Evolutionary conservation across 2,888 invertebrate genomes (phyloP), one percentile per base, ranked within the genome.

Genomic region (Drosophila longiperda): DNA sequence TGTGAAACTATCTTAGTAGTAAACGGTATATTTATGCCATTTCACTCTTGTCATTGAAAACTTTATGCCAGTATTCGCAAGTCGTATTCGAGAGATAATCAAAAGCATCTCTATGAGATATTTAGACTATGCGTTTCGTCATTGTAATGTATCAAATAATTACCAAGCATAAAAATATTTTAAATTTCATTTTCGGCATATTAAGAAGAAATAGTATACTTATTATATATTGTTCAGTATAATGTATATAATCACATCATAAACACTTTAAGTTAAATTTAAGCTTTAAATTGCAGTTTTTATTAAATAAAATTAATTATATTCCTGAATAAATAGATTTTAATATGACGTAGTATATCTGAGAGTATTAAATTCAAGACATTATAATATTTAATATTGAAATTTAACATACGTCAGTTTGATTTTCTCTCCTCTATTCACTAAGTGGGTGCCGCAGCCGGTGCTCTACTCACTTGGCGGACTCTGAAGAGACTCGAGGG

Each of bases 401-500:
- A 6, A 12, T 12, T 20, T 12, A 12, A 29, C 29, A 9, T 17
- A 29, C 15, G 6, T 11, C n/a, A 49, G 34, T 26, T 33, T 50
- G 11, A 23, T 33, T 12, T 23, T 7, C 23, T 48, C 33, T n/a
- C 36, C 33, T 60, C 69, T 62, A 65, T 74, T 78, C 67, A 66
- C 36, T 59, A 48, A 26, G 12, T n/a, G 4, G 5, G n/a, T 40
- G 11, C 20, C 36, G 11, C 80, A 78, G 65, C 67, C 77, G 78
- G 40, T 59, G 67, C 53, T 53, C 32, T 15, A 57, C 36, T 12
- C 36, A 23, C 60, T 23, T 29, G 60, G 8, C 26, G 26, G 1
- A 34, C 45, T 23, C 7, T 20, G 20, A 20, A 15, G 20, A 23
- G 57, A 3, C n/a, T 12, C 17, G 20, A 5, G 6, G 5, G 34